Evolutionary conservation across 2,113 vertebrate species (phyloP).

Genomic region (Gymnorhina tibicen): DNA sequence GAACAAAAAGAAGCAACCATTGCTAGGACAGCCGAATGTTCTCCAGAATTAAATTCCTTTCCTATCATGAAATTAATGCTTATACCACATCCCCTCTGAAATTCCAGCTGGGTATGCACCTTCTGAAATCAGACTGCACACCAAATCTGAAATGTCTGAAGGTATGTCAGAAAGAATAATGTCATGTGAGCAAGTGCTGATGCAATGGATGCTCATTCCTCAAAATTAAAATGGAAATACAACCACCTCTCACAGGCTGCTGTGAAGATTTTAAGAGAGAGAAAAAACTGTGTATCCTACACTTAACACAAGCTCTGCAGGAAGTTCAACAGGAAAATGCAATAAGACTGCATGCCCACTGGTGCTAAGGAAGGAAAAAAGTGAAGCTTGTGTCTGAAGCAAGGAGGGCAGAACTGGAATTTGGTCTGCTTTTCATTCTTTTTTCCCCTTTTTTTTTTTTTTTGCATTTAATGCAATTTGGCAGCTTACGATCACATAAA

Average conservation of each 20-base stretch:
- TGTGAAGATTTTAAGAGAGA: not conserved
- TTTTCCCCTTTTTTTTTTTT: not conserved
- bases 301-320: not conserved
- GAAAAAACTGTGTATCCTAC: not conserved
- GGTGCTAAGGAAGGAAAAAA: not conserved
- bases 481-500: not conserved
- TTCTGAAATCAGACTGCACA: not conserved
- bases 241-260: not conserved
- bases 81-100: not conserved
- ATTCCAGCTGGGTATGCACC: not conserved
- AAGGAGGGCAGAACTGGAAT: not conserved
- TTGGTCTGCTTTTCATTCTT: not conserved
- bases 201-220: not conserved
- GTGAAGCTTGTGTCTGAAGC: not conserved
- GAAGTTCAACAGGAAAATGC: not conserved
- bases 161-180: not conserved
- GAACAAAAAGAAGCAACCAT: not conserved
- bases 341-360: fast-evolving
- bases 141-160: not conserved
- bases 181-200: not conserved
- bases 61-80: not conserved
- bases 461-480: not conserved
- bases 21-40: not conserved
- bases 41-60: not conserved
- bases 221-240: not conserved